Percentiles rank a stretch among this genome's conserved stretches.
Evolutionary conservation across 2,888 invertebrate species (phyloP).

Genomic region (Teleogryllus oceanicus): DNA sequence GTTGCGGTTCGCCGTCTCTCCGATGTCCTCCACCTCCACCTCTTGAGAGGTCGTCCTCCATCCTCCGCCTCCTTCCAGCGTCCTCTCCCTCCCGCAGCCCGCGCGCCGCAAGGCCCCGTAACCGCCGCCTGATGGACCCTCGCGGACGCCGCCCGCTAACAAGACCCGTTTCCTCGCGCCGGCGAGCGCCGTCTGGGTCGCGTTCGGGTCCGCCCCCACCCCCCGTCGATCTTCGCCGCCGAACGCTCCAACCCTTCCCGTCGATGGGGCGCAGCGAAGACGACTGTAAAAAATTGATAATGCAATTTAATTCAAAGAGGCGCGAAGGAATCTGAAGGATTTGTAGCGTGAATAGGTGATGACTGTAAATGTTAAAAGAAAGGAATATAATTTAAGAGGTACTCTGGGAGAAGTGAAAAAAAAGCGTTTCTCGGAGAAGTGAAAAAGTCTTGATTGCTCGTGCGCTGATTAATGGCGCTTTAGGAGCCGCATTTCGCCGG

Average conservation of each 20-base stretch:
- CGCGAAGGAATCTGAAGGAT: neutral
- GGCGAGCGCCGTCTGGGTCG: too few species aligned
- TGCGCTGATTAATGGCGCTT: neutral
- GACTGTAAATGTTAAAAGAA: conserved; percentile 18
- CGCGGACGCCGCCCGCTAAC: neutral
- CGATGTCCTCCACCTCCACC: neutral
- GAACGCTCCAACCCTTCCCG: too few species aligned
- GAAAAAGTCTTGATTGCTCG: conserved; percentile 1
- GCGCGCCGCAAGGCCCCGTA: neutral
- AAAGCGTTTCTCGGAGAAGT: neutral
- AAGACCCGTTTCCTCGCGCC: neutral
- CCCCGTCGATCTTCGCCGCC: too few species aligned
- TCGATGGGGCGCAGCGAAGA: too few species aligned
- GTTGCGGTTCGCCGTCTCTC: too few species aligned
- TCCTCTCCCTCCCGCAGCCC: neutral
- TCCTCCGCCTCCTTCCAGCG: neutral
- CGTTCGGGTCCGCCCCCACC: too few species aligned
- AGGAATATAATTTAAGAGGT: conserved; percentile 18
- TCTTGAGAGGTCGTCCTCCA: neutral
- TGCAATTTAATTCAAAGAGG: neutral
- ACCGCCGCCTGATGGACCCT: neutral
- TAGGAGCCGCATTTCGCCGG: neutral
- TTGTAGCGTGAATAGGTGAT: neutral
- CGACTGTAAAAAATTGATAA: neutral
- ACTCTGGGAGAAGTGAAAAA: neutral